Evolutionary conservation across 2,797 vertebrate genomes (phyloP).

Genomic region (Eremophila alpestris): DNA sequence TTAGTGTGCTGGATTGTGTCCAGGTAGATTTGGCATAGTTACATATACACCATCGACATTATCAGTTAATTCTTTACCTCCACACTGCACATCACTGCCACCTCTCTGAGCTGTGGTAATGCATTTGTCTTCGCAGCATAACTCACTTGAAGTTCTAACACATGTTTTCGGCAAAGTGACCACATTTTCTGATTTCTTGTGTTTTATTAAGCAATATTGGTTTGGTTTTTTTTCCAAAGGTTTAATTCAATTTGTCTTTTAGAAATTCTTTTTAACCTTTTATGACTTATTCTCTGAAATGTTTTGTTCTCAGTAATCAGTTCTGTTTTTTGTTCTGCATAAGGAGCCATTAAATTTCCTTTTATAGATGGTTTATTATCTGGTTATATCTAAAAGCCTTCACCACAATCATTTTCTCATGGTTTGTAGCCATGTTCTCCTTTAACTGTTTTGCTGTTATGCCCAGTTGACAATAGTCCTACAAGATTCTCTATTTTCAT

Average conservation of each 20-base stretch:
- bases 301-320: neutral
- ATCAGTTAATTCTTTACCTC: conserved; percentile 20
- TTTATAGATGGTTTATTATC: neutral
- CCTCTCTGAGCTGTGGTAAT: neutral
- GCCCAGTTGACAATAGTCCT: neutral
- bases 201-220: neutral
- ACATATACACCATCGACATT: neutral
- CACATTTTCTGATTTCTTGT: neutral
- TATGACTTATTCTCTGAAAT: neutral
- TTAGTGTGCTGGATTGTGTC: neutral
- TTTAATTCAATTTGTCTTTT: neutral
- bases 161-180: neutral
- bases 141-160: neutral
- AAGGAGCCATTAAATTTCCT: neutral
- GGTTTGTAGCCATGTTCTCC: neutral
- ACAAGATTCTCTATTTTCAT: neutral
- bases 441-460: neutral
- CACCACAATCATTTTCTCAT: neutral
- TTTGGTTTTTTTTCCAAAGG: rapidly evolving
- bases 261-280: neutral
- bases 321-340: neutral
- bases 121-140: neutral
- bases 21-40: neutral
- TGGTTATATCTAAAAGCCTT: neutral
- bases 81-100: neutral